These are phyloP conservation scores for Pycnomerus fuliginosus DNA, from an alignment of 2,888 invertebrate species.

Conservation along the genomic window DNA sequence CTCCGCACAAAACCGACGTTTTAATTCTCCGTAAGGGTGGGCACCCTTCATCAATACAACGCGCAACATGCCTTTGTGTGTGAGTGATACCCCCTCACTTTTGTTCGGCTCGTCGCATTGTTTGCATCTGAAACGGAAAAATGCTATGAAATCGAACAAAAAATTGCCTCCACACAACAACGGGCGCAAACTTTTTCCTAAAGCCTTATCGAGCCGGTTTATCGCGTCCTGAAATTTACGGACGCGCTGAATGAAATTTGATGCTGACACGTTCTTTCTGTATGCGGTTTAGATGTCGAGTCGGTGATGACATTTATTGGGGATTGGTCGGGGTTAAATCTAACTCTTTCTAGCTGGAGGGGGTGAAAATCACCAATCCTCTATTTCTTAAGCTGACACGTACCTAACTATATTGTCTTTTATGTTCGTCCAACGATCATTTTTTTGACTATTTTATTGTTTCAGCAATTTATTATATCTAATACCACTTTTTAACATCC, in stretches of 20 bases:
- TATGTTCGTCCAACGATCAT: too few relatives aligned
- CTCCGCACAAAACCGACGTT: conserved; percentile 5
- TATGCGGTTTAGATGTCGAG: conserved; percentile 14
- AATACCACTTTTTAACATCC: too few relatives aligned
- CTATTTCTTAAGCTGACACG: too few relatives aligned
- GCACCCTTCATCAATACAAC: conserved; percentile 13
- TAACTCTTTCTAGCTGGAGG: too few relatives aligned
- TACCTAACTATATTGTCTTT: too few relatives aligned
- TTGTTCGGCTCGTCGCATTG: conserved; percentile 12
- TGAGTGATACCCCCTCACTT: conserved; percentile 17
- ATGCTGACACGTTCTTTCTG: conserved; percentile 18
- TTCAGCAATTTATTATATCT: too few relatives aligned
- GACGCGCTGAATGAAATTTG: conserved; percentile 17
- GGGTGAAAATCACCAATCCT: too few relatives aligned
- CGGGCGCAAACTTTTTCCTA: conserved; percentile 13
- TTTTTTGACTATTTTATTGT: too few relatives aligned
- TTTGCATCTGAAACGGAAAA: conserved; percentile 22
- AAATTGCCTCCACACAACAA: conserved; percentile 7
- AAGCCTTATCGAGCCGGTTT: conserved; percentile 16
- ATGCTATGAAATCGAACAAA: conserved; percentile 19
- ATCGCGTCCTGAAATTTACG: conserved; percentile 17
- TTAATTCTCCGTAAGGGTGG: conserved; percentile 14
- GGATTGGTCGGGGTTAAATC: too few relatives aligned
- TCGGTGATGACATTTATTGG: conserved; percentile 14
- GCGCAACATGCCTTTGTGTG: conserved; percentile 11